Conservation (phyloP, 2,797 vertebrate species). For the Sebastes matsubarae region DNA sequence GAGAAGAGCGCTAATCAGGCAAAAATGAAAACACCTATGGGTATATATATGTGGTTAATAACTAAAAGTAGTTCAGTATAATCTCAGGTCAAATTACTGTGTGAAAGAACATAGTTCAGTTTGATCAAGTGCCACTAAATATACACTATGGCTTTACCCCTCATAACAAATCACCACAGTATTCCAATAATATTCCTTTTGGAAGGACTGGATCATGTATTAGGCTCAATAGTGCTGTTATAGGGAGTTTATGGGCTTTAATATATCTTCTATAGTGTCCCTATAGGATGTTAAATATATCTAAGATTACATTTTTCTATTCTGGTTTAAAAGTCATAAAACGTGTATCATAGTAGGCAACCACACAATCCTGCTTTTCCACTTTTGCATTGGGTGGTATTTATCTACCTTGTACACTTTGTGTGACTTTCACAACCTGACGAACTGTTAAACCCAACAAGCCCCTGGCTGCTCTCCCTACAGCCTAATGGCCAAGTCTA, state of each 20-base stretch:
- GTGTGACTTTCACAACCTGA: slow-evolving; percentile 67
- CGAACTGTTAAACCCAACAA: slow-evolving; percentile 62
- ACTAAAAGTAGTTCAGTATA: not conserved
- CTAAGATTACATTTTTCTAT: not conserved
- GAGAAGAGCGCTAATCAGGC: not conserved
- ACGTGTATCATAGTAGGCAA: not conserved
- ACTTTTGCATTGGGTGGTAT: slow-evolving; percentile 19
- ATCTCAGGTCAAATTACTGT: not conserved
- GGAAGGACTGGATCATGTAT: not conserved
- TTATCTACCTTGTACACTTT: slow-evolving; percentile 48
- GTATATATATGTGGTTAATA: too few relatives aligned
- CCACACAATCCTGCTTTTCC: not conserved
- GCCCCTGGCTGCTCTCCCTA: slow-evolving; percentile 49
- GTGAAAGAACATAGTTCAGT: not conserved
- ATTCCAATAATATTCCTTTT: slow-evolving; percentile 1
- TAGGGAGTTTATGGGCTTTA: not conserved
- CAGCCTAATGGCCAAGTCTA: slow-evolving; percentile 72
- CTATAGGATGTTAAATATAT: slow-evolving; percentile 1
- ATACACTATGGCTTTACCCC: not conserved
- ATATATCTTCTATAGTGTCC: not conserved
- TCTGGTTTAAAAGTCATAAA: slow-evolving; percentile 12
- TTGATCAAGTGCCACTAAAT: not conserved
- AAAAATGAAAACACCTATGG: not conserved
- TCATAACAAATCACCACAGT: slow-evolving; percentile 8
- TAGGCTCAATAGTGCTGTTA: not conserved